Conservation (phyloP, 2,113 vertebrate species). For the Puma concolor region DNA sequence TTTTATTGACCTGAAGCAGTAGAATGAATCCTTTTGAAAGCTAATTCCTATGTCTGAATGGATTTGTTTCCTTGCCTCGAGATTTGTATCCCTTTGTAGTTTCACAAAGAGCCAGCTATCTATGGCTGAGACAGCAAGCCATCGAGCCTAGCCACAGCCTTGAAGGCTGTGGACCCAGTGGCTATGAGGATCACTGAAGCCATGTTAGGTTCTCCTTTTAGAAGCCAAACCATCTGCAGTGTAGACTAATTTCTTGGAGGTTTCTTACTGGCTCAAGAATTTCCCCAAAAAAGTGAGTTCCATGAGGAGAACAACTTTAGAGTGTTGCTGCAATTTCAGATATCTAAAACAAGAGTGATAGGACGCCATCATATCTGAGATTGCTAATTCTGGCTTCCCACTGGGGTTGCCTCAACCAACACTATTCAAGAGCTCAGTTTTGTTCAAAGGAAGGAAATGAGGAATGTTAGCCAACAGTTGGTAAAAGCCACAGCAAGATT, state of each 20-base stretch:
- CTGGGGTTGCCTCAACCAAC: no score
- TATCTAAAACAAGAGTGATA: background rate
- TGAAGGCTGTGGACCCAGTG: background rate
- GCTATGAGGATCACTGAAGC: conserved; percentile 7
- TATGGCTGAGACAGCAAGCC: background rate
- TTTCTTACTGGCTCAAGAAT: background rate
- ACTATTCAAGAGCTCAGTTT: background rate
- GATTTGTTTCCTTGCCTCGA: background rate
- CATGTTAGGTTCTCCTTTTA: background rate
- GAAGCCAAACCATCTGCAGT: background rate
- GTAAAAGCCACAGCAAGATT: background rate
- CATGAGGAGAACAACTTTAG: background rate
- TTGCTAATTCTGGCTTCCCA: background rate
- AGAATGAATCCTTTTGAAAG: background rate
- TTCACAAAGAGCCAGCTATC: background rate
- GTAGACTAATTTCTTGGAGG: background rate
- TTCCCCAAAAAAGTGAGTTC: background rate
- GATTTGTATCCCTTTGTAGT: background rate
- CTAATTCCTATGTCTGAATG: background rate
- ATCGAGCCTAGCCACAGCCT: background rate
- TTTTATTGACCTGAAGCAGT: background rate
- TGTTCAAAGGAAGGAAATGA: background rate
- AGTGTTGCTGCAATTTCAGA: background rate
- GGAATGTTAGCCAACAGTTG: background rate
- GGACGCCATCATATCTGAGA: background rate